phyloP scores from a whole-genome alignment of 2,113 vertebrate species.

The human region DNA sequence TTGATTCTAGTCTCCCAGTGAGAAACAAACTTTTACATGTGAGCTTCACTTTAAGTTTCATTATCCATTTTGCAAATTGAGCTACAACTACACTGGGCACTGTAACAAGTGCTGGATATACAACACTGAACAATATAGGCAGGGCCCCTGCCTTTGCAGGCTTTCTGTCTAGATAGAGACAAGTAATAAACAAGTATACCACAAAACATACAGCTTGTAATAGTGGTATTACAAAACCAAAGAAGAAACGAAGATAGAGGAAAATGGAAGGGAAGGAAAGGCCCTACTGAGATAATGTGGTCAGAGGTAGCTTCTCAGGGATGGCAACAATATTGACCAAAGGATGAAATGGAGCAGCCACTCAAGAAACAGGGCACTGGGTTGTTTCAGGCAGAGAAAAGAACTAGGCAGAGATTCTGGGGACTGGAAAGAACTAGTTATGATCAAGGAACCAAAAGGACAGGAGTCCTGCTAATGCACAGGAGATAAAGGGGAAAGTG shows the following conservation, averaged over 20 bases:
- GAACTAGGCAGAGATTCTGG: not conserved
- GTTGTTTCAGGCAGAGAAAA: not conserved
- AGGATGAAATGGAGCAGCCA: not conserved
- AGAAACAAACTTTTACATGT: constrained; percentile 6
- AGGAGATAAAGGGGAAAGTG: not conserved
- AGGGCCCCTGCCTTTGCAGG: not conserved
- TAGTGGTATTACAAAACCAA: not conserved
- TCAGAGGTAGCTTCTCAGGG: not conserved
- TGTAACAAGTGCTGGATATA: not conserved
- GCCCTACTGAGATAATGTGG: not conserved
- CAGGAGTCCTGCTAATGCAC: not conserved
- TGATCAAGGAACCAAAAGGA: not conserved
- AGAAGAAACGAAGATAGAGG: not conserved
- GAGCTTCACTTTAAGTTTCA: not conserved
- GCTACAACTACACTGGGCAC: not conserved
- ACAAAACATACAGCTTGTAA: not conserved
- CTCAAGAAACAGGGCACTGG: not conserved
- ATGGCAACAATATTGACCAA: not conserved
- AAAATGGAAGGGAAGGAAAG: not conserved
- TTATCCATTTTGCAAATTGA: constrained; percentile 22
- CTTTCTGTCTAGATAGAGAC: not conserved
- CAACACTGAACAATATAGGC: not conserved
- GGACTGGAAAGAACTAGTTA: not conserved
- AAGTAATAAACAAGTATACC: not conserved
- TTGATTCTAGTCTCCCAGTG: not conserved